Evolutionary conservation across 37 sponge, comb jelly and placozoan species (phyloP), one percentile per base, ranked within the genome.

Genomic region (Halisarca cf. caerulea): DNA sequence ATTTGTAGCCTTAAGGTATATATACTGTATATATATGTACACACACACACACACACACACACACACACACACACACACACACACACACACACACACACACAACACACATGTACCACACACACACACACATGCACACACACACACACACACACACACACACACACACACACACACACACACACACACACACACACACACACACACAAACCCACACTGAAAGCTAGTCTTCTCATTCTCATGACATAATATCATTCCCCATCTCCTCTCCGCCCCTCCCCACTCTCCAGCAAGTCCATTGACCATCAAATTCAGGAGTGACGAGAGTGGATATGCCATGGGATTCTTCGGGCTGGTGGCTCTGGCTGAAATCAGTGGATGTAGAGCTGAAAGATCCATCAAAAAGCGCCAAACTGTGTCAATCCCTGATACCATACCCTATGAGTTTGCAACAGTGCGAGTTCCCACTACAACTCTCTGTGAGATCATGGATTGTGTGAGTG

Each of bases 11-110:
- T n/a, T n/a, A n/a, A n/a, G n/a, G 51, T 14, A 47, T 47, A 47
- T 47, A 47, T 14, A 47, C 11, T 47, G 51, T 11, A 11, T 47
- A 61, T 27, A 15, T 27, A 61, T 27, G 30, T 61, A 61, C 64
- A 61, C n/a, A 15, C 6, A 61, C 64, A 61, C 20, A 21, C n/a
- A 61, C 64, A 15, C n/a, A 61, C 64, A 61, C n/a, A 15, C 64
- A 27, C n/a, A 27, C 15, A 23, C 64, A 15, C 6, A 27, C 64
- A 61, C n/a, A 61, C 64, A 61, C n/a, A 15, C 20, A 61, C n/a
- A 61, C 64, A 61, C 64, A 15, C 64, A 61, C n/a, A 61, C 64
- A 61, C n/a, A 61, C n/a, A 61, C 64, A 61, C n/a, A 61, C 64
- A 61, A 61, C n/a, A 61, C 64, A 61, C 64, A 20, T 27, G 30